Evolutionary conservation across 2,888 invertebrate species (phyloP).

Genomic region (Priapulus caudatus): DNA sequence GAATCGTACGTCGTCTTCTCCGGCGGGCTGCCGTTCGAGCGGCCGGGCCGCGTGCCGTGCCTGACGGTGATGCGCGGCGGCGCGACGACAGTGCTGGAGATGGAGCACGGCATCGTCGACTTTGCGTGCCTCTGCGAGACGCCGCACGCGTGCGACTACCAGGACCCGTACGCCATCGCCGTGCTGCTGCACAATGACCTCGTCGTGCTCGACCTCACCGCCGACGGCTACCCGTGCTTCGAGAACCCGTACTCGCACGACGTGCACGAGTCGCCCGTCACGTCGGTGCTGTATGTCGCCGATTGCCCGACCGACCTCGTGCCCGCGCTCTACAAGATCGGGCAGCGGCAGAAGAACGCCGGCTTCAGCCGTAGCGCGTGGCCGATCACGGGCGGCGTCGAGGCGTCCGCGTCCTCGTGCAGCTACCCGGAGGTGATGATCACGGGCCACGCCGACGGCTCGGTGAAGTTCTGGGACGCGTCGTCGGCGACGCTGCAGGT

Average conservation of each 20-base stretch:
- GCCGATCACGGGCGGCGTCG: constrained; percentile 93
- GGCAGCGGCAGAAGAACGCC: constrained; percentile 44
- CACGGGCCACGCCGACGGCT: constrained; percentile 98
- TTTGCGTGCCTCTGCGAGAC: constrained; percentile 91
- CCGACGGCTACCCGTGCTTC: constrained; percentile 92
- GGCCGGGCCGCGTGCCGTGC: constrained; percentile 63
- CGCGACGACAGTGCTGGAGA: constrained; percentile 91
- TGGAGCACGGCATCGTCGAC: constrained; percentile 96
- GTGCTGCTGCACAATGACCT: constrained; percentile 94
- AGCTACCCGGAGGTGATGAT: constrained; percentile 96
- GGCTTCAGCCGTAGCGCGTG: constrained; percentile 71
- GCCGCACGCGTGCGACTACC: constrained; percentile 80
- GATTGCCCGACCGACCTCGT: constrained; percentile 97
- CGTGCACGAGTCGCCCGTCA: constrained; percentile 95
- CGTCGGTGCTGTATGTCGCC: constrained; percentile 88
- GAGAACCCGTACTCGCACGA: constrained; percentile 99
- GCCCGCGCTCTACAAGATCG: constrained; percentile 94
- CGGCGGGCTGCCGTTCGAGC: constrained; percentile 80
- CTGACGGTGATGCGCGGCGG: constrained; percentile 92
- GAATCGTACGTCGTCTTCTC: constrained; percentile 70
- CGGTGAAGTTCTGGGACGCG: constrained; percentile 98
- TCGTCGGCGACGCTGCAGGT: constrained; percentile 86
- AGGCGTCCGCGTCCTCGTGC: constrained; percentile 87
- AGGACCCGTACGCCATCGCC: constrained; percentile 94
- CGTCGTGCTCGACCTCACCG: constrained; percentile 89